Percentiles rank a stretch among this genome's conserved stretches.
Conservation (phyloP, 2,113 vertebrate genomes). For the Mellivora capensis region DNA sequence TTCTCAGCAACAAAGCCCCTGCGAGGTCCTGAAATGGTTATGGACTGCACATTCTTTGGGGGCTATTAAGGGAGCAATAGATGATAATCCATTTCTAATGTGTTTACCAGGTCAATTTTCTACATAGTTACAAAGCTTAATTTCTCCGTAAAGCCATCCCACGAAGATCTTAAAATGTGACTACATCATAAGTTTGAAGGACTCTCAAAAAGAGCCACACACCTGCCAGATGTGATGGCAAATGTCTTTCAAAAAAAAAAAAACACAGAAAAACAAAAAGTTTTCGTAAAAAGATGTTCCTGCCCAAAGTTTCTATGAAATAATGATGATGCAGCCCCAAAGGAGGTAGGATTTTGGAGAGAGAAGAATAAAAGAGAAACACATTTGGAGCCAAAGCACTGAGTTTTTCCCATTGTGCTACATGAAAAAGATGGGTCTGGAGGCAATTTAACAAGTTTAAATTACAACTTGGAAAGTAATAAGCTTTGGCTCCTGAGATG, state of each 20-base stretch:
- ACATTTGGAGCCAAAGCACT: not conserved
- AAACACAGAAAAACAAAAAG: not conserved
- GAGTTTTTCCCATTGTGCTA: slow-evolving; percentile 38
- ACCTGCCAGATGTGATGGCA: not conserved
- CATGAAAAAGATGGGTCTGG: slow-evolving; percentile 54
- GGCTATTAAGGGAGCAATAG: not conserved
- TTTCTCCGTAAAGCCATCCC: not conserved
- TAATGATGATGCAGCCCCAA: not conserved
- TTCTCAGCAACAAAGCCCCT: not conserved
- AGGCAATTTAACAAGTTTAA: slow-evolving; percentile 70
- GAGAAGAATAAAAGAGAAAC: not conserved
- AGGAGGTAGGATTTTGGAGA: not conserved
- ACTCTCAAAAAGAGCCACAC: not conserved
- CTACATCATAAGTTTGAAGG: not conserved
- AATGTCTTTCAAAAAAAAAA: not conserved
- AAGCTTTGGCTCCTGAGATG: slow-evolving; percentile 60
- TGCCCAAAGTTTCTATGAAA: slow-evolving; percentile 5
- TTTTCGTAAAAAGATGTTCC: not conserved
- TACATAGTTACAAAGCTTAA: not conserved
- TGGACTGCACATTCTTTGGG: not conserved
- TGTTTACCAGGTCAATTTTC: slow-evolving; percentile 22
- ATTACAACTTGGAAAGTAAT: slow-evolving; percentile 68
- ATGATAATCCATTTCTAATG: not conserved
- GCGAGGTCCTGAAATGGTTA: not conserved
- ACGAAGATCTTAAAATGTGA: not conserved